Base-by-base conservation (phyloP, 2,888 invertebrate genomes). In the Drosophila kuntzei region DNA sequence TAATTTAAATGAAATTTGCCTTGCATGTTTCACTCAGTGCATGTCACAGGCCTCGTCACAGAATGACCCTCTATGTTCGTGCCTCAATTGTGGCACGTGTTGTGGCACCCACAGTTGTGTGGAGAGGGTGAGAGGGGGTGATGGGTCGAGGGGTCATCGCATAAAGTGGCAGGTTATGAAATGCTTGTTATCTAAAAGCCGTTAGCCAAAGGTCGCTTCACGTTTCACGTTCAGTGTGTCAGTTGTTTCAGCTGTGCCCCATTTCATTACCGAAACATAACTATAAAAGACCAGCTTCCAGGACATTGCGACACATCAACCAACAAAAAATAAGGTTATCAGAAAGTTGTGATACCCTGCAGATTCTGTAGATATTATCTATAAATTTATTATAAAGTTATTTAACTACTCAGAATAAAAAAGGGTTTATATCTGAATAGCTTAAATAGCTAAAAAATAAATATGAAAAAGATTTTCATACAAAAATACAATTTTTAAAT, bases 1-100 rank as follows among this genome's bases (percentile, higher is more conserved):
- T 67, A 69, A 72, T 88, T 86, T 69, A 63, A 87, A 84, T 86
- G 59, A 57, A 69, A 59, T 60, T 83, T 73, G 60, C 59, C 41
- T 14, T 41, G 53, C 53, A 54, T 54, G 41, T 54, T 41, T 41
- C 41, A 41, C 22, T 22, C 14, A 12, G 27, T 44, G 4, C 22
- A 9, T 43, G 47, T 14, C 36, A 51, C 11, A 29, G 39, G 22
- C 27, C 25, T 43, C 18, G 9, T 39, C 7, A 14, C 14, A 36
- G 16, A 3, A 3, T 36, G 36, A 8, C 36, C 8, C 36, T 34
- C 7, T 18, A 6, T 39, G 53, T 69, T 69, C 55, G 70, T 69
- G 57, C 43, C 60, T 11, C 41, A 18, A 37, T 22, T 67, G 60
- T 36, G 46, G 54, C 64, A 73, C 64, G 71, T 64, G 47, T 53